These are phyloP conservation scores for Brachionus rotundiformis DNA, from an alignment of 1,140 invertebrate genomes.

Conservation along the genomic window DNA sequence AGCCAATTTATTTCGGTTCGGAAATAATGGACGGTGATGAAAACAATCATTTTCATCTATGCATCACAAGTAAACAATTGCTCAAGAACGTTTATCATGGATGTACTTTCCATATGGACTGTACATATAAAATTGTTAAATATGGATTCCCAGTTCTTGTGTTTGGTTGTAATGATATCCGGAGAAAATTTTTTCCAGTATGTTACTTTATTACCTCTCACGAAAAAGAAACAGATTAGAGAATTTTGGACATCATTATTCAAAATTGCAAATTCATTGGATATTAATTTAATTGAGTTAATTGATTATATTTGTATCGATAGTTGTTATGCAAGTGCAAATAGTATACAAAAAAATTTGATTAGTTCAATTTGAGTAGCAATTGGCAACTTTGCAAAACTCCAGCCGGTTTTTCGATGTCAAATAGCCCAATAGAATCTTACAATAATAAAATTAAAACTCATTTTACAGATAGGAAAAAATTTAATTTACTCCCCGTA, in stretches of 20 bases:
- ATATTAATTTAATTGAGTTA: constrained; percentile 10
- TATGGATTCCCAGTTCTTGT: not conserved
- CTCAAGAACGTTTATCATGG: not conserved
- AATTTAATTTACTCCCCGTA: constrained; percentile 20
- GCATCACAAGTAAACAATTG: not conserved
- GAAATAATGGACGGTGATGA: not conserved
- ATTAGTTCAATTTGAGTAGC: not conserved
- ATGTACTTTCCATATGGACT: not conserved
- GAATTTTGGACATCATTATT: too few species aligned
- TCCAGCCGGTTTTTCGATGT: constrained; percentile 8
- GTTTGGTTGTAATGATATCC: not conserved
- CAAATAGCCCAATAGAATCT: not conserved
- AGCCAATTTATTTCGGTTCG: not conserved
- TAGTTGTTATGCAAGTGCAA: not conserved
- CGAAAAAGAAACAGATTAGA: not conserved
- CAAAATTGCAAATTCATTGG: not conserved
- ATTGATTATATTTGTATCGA: constrained; percentile 7
- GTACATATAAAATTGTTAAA: not conserved
- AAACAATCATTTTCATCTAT: not conserved
- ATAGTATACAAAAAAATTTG: not conserved
- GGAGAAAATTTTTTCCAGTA: not conserved
- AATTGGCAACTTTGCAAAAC: not conserved
- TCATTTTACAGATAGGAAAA: not conserved
- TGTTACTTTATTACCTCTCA: constrained; percentile 7
- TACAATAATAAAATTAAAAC: constrained; percentile 13